Conservation (phyloP, 2,888 invertebrate genomes). For the Thecophora atra region DNA sequence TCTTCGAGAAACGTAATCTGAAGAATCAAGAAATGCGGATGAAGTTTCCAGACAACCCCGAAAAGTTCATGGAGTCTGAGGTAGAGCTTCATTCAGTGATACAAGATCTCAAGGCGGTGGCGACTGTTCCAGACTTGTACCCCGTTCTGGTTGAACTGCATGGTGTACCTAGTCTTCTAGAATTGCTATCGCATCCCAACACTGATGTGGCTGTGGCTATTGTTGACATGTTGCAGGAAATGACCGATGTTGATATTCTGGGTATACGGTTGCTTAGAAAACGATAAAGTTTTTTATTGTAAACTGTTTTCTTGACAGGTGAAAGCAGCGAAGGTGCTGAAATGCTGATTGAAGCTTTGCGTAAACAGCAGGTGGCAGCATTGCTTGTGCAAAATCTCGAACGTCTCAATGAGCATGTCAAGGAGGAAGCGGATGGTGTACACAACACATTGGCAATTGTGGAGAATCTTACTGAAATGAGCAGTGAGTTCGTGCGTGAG, state of each 20-base stretch:
- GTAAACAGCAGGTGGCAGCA: conserved; percentile 90
- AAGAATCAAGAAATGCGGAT: conserved; percentile 98
- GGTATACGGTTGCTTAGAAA: conserved; percentile 41
- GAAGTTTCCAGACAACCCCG: conserved; percentile 95
- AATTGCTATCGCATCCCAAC: conserved; percentile 94
- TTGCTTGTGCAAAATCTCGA: conserved; percentile 92
- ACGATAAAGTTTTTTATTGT: background rate
- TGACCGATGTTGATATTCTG: conserved; percentile 96
- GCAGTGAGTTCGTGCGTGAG: conserved; percentile 83
- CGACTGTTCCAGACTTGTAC: conserved; percentile 96
- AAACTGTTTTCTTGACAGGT: conserved; percentile 40
- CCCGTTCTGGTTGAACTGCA: conserved; percentile 88
- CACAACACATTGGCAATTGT: conserved; percentile 91
- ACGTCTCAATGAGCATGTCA: conserved; percentile 89
- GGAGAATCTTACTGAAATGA: conserved; percentile 94
- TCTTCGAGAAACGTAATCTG: conserved; percentile 93
- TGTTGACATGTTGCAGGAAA: conserved; percentile 76
- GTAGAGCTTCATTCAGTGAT: conserved; percentile 89
- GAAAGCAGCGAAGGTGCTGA: conserved; percentile 93
- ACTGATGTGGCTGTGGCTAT: conserved; percentile 72
- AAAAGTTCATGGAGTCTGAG: conserved; percentile 99
- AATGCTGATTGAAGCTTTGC: conserved; percentile 84
- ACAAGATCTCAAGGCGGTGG: conserved; percentile 89
- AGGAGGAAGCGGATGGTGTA: conserved; percentile 95
- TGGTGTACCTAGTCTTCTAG: conserved; percentile 89